These are phyloP conservation scores for Chymomyza amoena DNA, from an alignment of 2,888 invertebrate species.

Conservation along the genomic window DNA sequence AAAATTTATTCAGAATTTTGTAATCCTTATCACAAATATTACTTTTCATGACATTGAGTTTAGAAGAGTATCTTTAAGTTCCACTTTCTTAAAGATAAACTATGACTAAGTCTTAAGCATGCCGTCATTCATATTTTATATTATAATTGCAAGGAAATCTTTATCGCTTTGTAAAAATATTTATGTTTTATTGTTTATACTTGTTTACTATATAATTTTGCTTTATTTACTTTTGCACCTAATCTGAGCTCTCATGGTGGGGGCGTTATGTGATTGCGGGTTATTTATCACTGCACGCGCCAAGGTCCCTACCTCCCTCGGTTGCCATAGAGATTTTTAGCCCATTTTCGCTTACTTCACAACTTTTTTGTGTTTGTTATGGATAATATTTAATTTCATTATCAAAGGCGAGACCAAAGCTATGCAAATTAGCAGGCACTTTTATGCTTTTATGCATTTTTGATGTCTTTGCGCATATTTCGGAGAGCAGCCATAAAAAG, in stretches of 20 bases:
- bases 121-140: neutral
- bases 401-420: neutral
- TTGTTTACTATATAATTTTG: neutral
- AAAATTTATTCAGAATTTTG: no score
- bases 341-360: neutral
- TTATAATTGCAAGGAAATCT: slow-evolving; percentile 8
- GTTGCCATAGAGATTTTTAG: neutral
- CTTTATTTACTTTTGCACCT: neutral
- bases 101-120: neutral
- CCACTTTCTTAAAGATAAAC: neutral
- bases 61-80: no score
- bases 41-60: no score
- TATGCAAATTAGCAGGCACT: neutral
- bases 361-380: neutral
- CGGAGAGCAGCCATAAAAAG: no score
- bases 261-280: neutral
- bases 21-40: no score
- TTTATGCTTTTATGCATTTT: neutral
- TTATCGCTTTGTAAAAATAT: slow-evolving; percentile 12
- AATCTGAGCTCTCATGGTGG: neutral
- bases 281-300: no score
- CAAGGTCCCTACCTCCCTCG: neutral
- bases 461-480: neutral
- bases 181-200: neutral
- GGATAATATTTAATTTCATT: neutral